A percentile compares a stretch with the other conserved stretches of the same genome.
Evolutionary conservation across 2,888 invertebrate genomes (phyloP).

Genomic region (Argynnis bischoffii): DNA sequence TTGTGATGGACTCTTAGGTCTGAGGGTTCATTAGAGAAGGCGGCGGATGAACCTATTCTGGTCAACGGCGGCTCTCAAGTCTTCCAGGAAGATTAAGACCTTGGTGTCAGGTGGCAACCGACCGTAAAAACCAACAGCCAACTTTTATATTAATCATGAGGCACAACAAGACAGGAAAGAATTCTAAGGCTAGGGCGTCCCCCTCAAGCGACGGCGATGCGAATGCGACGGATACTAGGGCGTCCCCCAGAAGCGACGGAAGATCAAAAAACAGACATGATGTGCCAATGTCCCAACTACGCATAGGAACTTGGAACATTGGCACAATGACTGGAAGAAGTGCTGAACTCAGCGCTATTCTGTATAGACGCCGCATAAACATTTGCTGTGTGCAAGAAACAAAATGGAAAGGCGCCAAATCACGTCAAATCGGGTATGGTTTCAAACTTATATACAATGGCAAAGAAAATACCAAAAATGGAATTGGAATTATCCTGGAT

Average conservation of each 20-base stretch:
- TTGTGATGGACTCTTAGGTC: no score
- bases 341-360: background rate
- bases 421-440: conserved; percentile 6
- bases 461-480: conserved; percentile 1
- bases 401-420: conserved; percentile 2
- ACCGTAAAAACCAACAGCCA: no score
- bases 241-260: background rate
- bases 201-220: conserved; percentile 20
- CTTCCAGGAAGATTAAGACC: no score
- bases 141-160: no score
- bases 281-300: background rate
- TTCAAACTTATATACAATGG: conserved; percentile 3
- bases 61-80: no score
- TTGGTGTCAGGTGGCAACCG: no score
- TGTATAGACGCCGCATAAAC: background rate
- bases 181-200: conserved; percentile 19
- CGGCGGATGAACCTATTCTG: no score
- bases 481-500: conserved; percentile 9
- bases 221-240: conserved; percentile 9
- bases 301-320: conserved; percentile 20
- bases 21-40: no score
- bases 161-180: background rate
- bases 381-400: background rate
- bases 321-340: conserved; percentile 13
- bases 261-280: background rate